A percentile compares a stretch with the other conserved stretches of the same genome.
phyloP scores from a whole-genome alignment of 2,113 vertebrate species.

The Thalassoma bifasciatum region DNA sequence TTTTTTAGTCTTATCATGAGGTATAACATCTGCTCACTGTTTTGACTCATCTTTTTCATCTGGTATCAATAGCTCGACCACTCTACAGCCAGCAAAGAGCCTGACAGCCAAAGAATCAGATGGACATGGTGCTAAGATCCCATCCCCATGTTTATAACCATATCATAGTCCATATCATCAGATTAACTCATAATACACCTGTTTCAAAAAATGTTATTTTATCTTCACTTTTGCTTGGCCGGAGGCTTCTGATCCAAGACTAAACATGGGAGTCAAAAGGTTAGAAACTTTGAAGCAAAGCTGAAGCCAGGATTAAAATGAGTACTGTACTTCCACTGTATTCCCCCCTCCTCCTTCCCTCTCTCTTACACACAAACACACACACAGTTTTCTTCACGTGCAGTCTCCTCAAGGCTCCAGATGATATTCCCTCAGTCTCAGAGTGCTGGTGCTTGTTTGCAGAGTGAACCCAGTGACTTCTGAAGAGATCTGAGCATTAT shows the following conservation, averaged over 20 bases:
- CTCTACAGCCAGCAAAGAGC: slow-evolving; percentile 49
- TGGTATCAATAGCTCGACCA: slow-evolving; percentile 68
- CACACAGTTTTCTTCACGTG: slow-evolving; percentile 57
- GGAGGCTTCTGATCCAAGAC: slow-evolving; percentile 14
- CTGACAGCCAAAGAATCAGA: slow-evolving; percentile 50
- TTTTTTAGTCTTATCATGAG: slow-evolving; percentile 44
- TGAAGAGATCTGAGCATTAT: slow-evolving; percentile 56
- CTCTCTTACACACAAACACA: background rate
- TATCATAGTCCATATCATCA: slow-evolving; percentile 57
- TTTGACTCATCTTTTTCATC: slow-evolving; percentile 73
- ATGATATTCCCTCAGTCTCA: slow-evolving; percentile 70
- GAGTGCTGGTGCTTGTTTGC: slow-evolving; percentile 61
- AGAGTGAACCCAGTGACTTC: slow-evolving; percentile 75
- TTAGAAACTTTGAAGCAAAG: slow-evolving; percentile 31
- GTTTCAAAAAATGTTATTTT: slow-evolving; percentile 27
- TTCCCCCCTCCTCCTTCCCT: background rate
- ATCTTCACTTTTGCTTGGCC: slow-evolving; percentile 21
- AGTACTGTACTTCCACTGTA: slow-evolving; percentile 51
- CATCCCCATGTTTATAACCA: slow-evolving; percentile 39
- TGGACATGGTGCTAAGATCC: slow-evolving; percentile 31
- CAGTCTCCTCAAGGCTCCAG: slow-evolving; percentile 65
- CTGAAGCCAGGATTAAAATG: slow-evolving; percentile 22
- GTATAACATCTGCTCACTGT: slow-evolving; percentile 67
- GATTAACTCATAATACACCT: slow-evolving; percentile 47
- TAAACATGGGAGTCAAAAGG: slow-evolving; percentile 41